Conservation (phyloP, 1,140 invertebrate species). For the Acyrthosiphon pisum region DNA sequence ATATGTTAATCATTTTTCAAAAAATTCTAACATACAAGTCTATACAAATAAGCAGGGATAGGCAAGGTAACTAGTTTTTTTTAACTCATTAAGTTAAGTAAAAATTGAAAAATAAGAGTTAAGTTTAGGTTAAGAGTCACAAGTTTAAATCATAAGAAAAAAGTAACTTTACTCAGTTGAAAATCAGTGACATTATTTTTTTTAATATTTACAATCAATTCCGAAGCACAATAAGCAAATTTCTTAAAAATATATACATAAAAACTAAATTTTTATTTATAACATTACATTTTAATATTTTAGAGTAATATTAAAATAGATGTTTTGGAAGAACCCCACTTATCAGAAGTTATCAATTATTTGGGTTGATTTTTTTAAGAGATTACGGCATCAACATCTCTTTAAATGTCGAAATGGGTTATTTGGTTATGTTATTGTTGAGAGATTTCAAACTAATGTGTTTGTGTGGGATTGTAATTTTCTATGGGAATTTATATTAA, state of each 20-base stretch:
- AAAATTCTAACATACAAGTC: neutral
- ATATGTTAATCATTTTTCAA: neutral
- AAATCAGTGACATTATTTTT: neutral
- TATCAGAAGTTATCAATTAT: no score
- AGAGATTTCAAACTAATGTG: neutral
- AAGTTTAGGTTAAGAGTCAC: neutral
- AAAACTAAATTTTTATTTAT: no score
- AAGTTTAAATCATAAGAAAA: neutral
- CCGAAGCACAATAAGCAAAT: neutral
- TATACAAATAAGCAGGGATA: neutral
- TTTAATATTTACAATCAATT: neutral
- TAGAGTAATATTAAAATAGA: neutral
- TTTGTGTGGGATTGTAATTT: neutral
- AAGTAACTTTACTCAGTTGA: neutral
- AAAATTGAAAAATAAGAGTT: neutral
- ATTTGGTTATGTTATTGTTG: neutral
- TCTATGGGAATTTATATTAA: neutral
- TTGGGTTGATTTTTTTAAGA: neutral
- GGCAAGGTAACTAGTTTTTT: neutral
- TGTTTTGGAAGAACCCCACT: no score
- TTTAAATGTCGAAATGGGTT: neutral
- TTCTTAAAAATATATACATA: neutral
- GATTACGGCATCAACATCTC: neutral
- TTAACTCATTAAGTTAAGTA: neutral
- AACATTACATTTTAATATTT: no score